Conservation (phyloP, 2,113 vertebrate genomes). For the Pelmatolapia mariae region DNA sequence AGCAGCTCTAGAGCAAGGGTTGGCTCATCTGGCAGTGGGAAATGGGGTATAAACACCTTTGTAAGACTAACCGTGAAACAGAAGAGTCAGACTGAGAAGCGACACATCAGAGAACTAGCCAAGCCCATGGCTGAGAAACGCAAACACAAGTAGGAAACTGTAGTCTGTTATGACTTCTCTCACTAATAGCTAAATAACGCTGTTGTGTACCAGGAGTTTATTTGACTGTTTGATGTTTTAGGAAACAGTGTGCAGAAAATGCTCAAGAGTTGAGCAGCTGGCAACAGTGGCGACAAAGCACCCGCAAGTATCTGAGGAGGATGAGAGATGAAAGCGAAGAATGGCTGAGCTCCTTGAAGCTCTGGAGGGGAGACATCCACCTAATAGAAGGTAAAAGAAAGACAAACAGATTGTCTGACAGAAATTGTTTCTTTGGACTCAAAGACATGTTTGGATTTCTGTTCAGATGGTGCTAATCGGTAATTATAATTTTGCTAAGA, state of each 20-base stretch:
- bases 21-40: constrained; percentile 44
- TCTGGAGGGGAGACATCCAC: constrained; percentile 84
- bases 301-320: constrained; percentile 69
- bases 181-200: neutral
- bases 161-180: neutral
- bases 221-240: neutral
- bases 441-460: neutral
- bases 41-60: constrained; percentile 12
- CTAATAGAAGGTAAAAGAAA: constrained; percentile 57
- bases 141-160: constrained; percentile 65
- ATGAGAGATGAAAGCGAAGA: constrained; percentile 60
- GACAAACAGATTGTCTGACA: neutral
- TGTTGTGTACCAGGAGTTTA: neutral
- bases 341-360: constrained; percentile 71
- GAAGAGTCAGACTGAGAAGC: neutral
- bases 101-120: constrained; percentile 66
- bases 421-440: neutral
- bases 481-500: neutral
- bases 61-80: constrained; percentile 36
- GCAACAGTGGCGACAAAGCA: constrained; percentile 74
- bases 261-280: constrained; percentile 57
- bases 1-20: constrained; percentile 15
- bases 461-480: fast-evolving
- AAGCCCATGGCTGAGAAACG: constrained; percentile 77
- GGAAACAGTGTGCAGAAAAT: constrained; percentile 45